A percentile compares a stretch with the other conserved stretches of the same genome.
phyloP scores from a whole-genome alignment of 2,113 vertebrate species.

The Pseudonaja textilis region DNA sequence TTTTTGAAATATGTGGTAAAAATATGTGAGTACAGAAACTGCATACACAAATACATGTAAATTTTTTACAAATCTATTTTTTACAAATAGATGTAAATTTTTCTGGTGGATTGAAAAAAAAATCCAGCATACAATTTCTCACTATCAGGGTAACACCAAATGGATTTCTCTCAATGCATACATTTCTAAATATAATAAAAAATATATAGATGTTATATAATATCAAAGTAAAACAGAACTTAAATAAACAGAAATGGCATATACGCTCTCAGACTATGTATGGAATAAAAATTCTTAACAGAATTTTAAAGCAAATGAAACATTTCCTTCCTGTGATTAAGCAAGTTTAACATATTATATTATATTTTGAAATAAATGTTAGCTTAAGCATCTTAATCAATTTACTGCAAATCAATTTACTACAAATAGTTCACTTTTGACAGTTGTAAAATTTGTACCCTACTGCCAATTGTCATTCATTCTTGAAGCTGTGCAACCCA shows the following conservation, averaged over 20 bases:
- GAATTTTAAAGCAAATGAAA: slow-evolving; percentile 28
- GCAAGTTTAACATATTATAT: slow-evolving; percentile 6
- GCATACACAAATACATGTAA: not conserved
- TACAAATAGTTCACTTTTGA: slow-evolving; percentile 7
- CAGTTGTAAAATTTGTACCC: not conserved
- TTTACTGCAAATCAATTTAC: slow-evolving; percentile 22
- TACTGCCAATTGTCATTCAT: not conserved
- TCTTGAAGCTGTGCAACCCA: slow-evolving; percentile 3
- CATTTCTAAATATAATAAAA: not conserved
- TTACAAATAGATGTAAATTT: not conserved
- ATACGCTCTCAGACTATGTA: slow-evolving; percentile 17
- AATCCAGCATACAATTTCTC: not conserved
- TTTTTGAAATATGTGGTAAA: not conserved
- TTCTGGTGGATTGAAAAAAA: not conserved
- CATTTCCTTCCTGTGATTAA: slow-evolving; percentile 12
- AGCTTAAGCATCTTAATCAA: slow-evolving; percentile 22
- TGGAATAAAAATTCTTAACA: slow-evolving; percentile 28
- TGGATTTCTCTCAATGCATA: not conserved
- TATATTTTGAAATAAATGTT: slow-evolving; percentile 10
- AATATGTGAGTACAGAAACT: not conserved
- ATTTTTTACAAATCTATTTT: too few relatives aligned
- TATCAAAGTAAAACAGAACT: slow-evolving; percentile 20
- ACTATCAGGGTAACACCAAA: slow-evolving; percentile 2
- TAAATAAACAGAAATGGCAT: slow-evolving; percentile 24
- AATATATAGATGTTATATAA: slow-evolving; percentile 20